A percentile compares a stretch with the other conserved stretches of the same genome.
These are phyloP conservation scores for Hylyphantes graminicola DNA, from an alignment of 1,140 invertebrate genomes.

Conservation along the genomic window DNA sequence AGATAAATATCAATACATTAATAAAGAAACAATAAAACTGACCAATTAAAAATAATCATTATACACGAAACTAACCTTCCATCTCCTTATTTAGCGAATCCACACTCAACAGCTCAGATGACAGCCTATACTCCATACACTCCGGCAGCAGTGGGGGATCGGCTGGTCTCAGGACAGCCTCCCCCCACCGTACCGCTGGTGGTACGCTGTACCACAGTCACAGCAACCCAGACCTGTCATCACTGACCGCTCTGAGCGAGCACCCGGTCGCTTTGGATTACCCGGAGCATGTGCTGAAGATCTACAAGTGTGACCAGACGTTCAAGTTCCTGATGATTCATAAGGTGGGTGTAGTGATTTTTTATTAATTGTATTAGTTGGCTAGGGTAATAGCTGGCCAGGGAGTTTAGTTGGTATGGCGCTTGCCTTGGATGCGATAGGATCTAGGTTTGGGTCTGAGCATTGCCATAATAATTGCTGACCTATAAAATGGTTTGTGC, in stretches of 20 bases:
- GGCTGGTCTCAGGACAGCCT: slow-evolving; percentile 66
- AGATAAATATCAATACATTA: no score
- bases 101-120: slow-evolving; percentile 63
- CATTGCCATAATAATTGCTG: no score
- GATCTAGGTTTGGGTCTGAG: no score
- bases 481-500: no score
- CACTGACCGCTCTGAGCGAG: slow-evolving; percentile 66
- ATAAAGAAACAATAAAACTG: no score
- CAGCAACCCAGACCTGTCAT: slow-evolving; percentile 86
- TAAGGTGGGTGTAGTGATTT: slow-evolving; percentile 73
- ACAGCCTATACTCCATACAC: slow-evolving; percentile 61
- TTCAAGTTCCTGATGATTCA: slow-evolving; percentile 97
- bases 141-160: slow-evolving; percentile 63
- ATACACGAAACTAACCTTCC: not conserved
- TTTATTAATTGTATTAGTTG: no score
- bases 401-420: no score
- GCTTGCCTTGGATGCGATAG: no score
- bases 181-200: slow-evolving; percentile 64
- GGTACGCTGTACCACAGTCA: slow-evolving; percentile 76
- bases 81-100: slow-evolving; percentile 62
- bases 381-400: no score
- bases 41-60: no score
- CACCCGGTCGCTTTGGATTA: slow-evolving; percentile 80
- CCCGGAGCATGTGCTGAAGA: slow-evolving; percentile 97
- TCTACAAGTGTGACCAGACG: slow-evolving; percentile 90